These are phyloP conservation scores for Diplosoma virens DNA, from an alignment of 23 tunicate species.

Conservation along the genomic window DNA sequence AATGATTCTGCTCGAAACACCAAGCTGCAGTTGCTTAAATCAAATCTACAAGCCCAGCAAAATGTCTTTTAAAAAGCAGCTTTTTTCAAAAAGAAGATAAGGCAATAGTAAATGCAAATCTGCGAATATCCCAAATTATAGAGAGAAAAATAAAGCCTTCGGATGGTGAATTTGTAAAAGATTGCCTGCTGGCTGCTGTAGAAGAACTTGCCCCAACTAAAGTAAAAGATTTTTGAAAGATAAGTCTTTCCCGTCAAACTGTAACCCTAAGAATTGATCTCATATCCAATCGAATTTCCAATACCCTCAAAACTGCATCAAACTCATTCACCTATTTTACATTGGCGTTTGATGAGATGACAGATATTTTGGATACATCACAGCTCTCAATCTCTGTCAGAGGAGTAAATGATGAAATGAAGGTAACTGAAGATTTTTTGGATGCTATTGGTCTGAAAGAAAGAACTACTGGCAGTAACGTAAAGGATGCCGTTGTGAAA, in stretches of 20 bases:
- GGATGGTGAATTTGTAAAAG: constrained; percentile 29
- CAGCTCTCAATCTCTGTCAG: constrained; percentile 13
- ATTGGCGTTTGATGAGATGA: too few species aligned
- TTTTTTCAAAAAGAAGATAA: constrained; percentile 8
- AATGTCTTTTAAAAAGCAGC: neutral
- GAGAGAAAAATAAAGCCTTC: constrained; percentile 1
- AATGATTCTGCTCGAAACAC: too few species aligned
- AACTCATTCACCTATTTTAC: neutral
- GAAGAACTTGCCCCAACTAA: constrained; percentile 15
- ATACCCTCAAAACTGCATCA: neutral
- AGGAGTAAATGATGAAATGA: constrained; percentile 19
- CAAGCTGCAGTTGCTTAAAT: constrained; percentile 4
- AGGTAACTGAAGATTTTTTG: constrained; percentile 27
- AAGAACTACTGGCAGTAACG: neutral
- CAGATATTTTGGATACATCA: constrained; percentile 9
- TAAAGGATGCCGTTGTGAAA: constrained; percentile 8
- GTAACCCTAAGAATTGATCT: neutral
- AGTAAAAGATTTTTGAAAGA: constrained; percentile 21
- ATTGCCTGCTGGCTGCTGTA: constrained; percentile 15
- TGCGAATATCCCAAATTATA: neutral
- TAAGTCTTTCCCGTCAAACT: constrained; percentile 32
- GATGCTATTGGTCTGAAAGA: constrained; percentile 10
- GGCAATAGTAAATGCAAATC: constrained; percentile 4
- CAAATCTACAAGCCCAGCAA: neutral
- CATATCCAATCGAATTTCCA: neutral